A percentile compares a stretch with the other conserved stretches of the same genome.
Conservation (phyloP, 2,113 vertebrate genomes). For the Thamnaconus septentrionalis region DNA sequence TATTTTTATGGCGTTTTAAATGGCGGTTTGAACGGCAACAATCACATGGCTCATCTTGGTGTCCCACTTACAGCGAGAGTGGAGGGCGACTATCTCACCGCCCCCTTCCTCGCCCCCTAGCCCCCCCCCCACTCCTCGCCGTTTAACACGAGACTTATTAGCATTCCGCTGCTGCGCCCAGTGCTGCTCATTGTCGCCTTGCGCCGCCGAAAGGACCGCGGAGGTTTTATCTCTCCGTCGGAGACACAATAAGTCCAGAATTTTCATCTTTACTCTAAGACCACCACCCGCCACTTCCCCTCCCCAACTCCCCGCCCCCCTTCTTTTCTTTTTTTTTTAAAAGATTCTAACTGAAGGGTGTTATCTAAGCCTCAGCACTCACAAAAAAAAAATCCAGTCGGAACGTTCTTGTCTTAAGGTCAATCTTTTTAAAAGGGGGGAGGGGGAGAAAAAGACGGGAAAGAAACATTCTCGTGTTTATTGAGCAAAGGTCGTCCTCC, state of each 20-base stretch:
- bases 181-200: conserved; percentile 31
- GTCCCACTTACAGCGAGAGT: conserved; percentile 15
- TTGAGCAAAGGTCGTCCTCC: conserved; percentile 64
- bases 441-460: conserved; percentile 5
- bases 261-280: conserved; percentile 48
- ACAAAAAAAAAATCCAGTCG: conserved; percentile 48
- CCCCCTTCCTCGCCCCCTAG: too few species aligned
- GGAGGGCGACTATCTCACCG: conserved; percentile 30
- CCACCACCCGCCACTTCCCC: too few species aligned
- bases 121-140: too few species aligned
- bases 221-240: conserved; percentile 43
- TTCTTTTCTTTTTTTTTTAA: conserved; percentile 23
- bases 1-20: conserved; percentile 2
- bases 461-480: conserved; percentile 60
- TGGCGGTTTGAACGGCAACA: conserved; percentile 10
- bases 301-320: too few species aligned
- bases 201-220: conserved; percentile 30
- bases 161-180: conserved; percentile 31
- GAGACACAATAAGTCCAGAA: conserved; percentile 45
- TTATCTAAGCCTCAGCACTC: conserved; percentile 57
- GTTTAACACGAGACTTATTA: conserved; percentile 28
- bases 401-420: conserved; percentile 61
- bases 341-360: conserved; percentile 46
- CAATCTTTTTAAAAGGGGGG: conserved; percentile 59
- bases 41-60: conserved; percentile 17